These are phyloP conservation scores for Tauraco hartlaubi DNA, from an alignment of 2,797 vertebrate genomes.

Conservation along the genomic window DNA sequence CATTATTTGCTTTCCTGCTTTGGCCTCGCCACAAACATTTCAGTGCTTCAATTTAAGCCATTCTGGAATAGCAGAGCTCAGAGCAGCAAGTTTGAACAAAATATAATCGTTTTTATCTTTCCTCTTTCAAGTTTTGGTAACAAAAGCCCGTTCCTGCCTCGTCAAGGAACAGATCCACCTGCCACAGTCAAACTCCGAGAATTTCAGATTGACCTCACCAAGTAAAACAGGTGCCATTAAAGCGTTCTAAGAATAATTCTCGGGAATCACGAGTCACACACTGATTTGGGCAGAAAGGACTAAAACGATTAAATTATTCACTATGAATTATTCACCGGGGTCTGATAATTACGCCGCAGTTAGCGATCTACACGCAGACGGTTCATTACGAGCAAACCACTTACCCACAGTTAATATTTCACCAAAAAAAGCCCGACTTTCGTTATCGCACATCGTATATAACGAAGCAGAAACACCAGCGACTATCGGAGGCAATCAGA, in stretches of 20 bases:
- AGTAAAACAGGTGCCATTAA: slow-evolving; percentile 27
- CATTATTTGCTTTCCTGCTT: accelerated
- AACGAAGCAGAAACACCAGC: not conserved
- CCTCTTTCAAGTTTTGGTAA: slow-evolving; percentile 26
- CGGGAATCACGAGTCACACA: slow-evolving; percentile 56
- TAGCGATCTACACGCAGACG: not conserved
- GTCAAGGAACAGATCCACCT: slow-evolving; percentile 15
- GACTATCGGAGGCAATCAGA: not conserved
- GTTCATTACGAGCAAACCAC: not conserved
- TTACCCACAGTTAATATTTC: not conserved
- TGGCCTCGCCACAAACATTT: accelerated
- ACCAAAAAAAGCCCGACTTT: not conserved
- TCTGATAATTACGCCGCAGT: slow-evolving; percentile 44
- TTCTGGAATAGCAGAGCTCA: not conserved
- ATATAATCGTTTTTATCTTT: not conserved
- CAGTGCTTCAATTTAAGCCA: not conserved
- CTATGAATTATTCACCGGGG: slow-evolving; percentile 59
- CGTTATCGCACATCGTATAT: not conserved
- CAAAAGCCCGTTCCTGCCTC: slow-evolving; percentile 20
- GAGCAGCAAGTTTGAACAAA: not conserved
- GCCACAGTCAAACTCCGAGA: slow-evolving; percentile 8
- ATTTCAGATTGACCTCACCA: slow-evolving; percentile 33
- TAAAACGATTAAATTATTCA: slow-evolving; percentile 42
- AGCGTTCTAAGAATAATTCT: slow-evolving; percentile 49
- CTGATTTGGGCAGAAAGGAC: slow-evolving; percentile 44